A percentile compares a stretch with the other conserved stretches of the same genome.
These are phyloP conservation scores for Dicerorhinus sumatrensis DNA, from an alignment of 2,113 vertebrate genomes.

Conservation along the genomic window DNA sequence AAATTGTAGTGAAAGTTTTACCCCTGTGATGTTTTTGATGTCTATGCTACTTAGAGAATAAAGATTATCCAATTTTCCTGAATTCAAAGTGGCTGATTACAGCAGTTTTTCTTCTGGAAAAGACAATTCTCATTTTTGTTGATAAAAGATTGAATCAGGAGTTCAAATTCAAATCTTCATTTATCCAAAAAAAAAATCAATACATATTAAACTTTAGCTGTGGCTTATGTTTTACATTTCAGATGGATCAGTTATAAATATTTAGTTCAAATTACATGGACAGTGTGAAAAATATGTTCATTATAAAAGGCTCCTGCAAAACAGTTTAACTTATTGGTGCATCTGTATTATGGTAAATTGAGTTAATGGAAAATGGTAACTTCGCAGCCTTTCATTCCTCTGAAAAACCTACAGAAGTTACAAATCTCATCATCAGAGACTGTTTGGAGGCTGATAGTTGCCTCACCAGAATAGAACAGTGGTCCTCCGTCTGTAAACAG, in stretches of 20 bases:
- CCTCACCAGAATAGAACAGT: slow-evolving; percentile 47
- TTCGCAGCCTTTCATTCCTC: slow-evolving; percentile 62
- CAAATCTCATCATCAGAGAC: slow-evolving; percentile 68
- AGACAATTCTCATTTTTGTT: slow-evolving; percentile 6
- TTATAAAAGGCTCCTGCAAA: background rate
- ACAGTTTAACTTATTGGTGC: background rate
- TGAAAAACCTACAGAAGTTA: slow-evolving; percentile 55
- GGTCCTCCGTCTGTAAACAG: slow-evolving; percentile 75
- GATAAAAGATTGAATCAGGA: background rate
- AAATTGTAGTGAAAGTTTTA: background rate
- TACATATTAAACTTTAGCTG: slow-evolving; percentile 7
- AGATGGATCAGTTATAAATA: slow-evolving; percentile 23
- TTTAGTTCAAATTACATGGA: background rate
- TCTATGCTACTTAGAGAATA: slow-evolving; percentile 58
- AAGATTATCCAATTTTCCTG: slow-evolving; percentile 47
- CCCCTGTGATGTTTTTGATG: background rate
- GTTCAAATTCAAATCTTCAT: slow-evolving; percentile 54
- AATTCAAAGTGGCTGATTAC: slow-evolving; percentile 52
- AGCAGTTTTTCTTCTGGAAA: slow-evolving; percentile 37
- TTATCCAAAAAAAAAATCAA: slow-evolving; percentile 17
- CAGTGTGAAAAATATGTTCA: slow-evolving; percentile 35
- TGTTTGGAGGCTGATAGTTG: slow-evolving; percentile 33
- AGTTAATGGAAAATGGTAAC: slow-evolving; percentile 70
- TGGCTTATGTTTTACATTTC: slow-evolving; percentile 39
- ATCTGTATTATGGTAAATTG: slow-evolving; percentile 48